Conservation (phyloP, 2,797 vertebrate species). For the Silurus aristotelis region DNA sequence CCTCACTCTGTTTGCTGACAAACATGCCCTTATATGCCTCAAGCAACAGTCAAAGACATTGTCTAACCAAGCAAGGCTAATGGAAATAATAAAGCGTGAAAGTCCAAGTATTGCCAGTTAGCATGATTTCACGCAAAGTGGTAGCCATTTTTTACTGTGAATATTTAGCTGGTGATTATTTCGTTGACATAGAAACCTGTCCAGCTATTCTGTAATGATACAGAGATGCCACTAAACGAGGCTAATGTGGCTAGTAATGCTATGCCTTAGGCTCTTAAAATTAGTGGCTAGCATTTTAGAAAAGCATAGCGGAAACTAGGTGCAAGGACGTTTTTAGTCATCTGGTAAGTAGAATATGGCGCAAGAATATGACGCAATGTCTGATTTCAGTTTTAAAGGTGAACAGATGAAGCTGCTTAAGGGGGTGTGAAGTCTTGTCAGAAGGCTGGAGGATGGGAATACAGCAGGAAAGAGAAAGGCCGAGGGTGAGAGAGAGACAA, state of each 20-base stretch:
- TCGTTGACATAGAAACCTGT: not conserved
- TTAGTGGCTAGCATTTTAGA: not conserved
- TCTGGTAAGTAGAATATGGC: not conserved
- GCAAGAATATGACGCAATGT: constrained; percentile 27
- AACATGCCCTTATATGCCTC: constrained; percentile 4
- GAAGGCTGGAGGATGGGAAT: constrained; percentile 42
- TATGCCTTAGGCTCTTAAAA: not conserved
- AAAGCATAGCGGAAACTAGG: constrained; percentile 7
- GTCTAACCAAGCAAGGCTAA: constrained; percentile 9
- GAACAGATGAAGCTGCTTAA: constrained; percentile 47
- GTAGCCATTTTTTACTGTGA: not conserved
- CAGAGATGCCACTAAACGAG: not conserved
- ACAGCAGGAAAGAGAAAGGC: constrained; percentile 37
- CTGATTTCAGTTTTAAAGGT: constrained; percentile 40
- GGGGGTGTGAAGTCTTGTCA: constrained; percentile 42
- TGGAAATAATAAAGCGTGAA: constrained; percentile 1
- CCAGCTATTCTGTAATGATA: not conserved
- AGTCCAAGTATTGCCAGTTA: not conserved
- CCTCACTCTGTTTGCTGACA: constrained; percentile 28
- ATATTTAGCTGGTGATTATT: not conserved
- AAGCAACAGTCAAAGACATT: not conserved
- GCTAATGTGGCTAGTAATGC: not conserved
- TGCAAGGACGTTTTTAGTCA: not conserved
- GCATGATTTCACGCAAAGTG: constrained; percentile 1
- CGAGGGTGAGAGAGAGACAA: constrained; percentile 17